phyloP scores from a whole-genome alignment of 2,113 vertebrate species.

The Heloderma charlesbogerti region DNA sequence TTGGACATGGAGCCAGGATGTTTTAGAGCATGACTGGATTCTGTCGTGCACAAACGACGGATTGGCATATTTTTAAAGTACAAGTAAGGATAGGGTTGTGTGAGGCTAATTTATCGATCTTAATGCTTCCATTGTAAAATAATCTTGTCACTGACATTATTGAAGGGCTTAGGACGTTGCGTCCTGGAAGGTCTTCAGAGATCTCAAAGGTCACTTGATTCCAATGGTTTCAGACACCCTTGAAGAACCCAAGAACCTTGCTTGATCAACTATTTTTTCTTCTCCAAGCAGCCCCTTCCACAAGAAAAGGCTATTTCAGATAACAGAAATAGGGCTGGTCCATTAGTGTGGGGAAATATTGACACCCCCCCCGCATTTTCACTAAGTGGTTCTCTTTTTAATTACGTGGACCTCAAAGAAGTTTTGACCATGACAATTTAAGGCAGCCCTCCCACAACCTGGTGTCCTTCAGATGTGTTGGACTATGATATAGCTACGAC shows the following conservation, averaged over 20 bases:
- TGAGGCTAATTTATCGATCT: background rate
- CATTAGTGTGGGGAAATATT: background rate
- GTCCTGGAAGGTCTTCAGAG: background rate
- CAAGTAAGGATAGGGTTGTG: background rate
- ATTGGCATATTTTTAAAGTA: background rate
- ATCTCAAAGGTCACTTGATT: background rate
- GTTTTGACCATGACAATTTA: background rate
- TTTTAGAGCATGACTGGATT: background rate
- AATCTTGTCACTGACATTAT: too few species aligned
- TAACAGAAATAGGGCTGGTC: too few species aligned
- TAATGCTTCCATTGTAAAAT: background rate
- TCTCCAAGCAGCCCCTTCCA: background rate
- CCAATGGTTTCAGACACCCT: background rate
- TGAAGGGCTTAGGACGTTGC: background rate
- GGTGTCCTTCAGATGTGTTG: too few species aligned
- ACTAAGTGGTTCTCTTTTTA: background rate
- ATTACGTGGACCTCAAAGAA: background rate
- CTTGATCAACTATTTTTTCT: background rate
- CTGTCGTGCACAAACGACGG: background rate
- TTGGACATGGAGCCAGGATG: background rate
- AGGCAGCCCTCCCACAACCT: background rate
- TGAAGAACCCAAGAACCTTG: background rate
- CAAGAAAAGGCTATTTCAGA: background rate
- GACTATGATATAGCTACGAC: too few species aligned
- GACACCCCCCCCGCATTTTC: background rate